Percentiles rank a stretch among this genome's conserved stretches.
Conservation (phyloP, 1,140 invertebrate genomes). For the Pomacea maculata region DNA sequence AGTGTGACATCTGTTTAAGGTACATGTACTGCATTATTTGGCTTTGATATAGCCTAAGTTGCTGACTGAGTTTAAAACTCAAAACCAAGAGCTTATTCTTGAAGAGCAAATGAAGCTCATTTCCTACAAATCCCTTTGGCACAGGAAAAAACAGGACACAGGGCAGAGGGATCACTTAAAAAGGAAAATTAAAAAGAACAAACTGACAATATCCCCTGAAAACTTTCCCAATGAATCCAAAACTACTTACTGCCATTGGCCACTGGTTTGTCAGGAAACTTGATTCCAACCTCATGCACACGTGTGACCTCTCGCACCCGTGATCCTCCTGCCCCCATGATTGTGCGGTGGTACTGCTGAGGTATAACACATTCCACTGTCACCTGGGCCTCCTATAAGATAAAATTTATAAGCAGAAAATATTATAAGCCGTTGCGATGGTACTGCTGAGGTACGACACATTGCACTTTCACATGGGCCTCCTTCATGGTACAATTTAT, state of each 20-base stretch:
- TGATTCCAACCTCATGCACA: conserved; percentile 62
- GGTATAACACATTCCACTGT: conserved; percentile 63
- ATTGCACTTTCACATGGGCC: conserved; percentile 61
- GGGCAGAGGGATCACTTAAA: too few relatives aligned
- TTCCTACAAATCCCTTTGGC: too few relatives aligned
- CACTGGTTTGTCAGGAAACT: conserved; percentile 63
- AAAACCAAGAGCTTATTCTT: too few relatives aligned
- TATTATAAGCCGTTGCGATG: neutral
- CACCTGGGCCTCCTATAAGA: conserved; percentile 59
- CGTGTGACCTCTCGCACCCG: conserved; percentile 63
- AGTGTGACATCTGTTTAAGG: too few relatives aligned
- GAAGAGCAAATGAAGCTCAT: too few relatives aligned
- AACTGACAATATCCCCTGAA: too few relatives aligned
- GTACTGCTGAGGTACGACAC: conserved; percentile 58
- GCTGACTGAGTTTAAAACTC: too few relatives aligned
- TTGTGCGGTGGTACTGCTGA: conserved; percentile 63
- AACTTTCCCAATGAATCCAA: too few relatives aligned
- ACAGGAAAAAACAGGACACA: too few relatives aligned
- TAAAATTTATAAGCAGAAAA: neutral
- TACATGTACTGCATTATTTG: too few relatives aligned
- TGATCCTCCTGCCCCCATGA: conserved; percentile 63
- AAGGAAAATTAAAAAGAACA: too few relatives aligned
- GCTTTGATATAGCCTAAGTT: too few relatives aligned
- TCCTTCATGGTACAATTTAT: conserved; percentile 46
- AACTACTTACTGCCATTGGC: conserved; percentile 47